A percentile compares a stretch with the other conserved stretches of the same genome.
These are phyloP conservation scores for Andrena camellia DNA, from an alignment of 2,888 invertebrate species.

Conservation along the genomic window DNA sequence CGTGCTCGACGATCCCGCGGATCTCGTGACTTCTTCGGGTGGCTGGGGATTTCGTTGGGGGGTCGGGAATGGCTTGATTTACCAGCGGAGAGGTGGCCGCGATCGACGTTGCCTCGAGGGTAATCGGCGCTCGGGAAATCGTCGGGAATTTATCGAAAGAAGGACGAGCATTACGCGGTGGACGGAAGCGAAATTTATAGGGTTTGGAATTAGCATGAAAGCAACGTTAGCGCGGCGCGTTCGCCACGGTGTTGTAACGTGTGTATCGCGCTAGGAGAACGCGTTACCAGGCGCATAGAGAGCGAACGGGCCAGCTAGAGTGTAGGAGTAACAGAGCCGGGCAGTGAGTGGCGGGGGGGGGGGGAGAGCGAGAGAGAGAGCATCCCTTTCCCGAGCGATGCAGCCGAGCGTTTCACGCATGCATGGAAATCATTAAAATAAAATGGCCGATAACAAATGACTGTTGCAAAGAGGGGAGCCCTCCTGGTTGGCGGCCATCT, in stretches of 20 bases:
- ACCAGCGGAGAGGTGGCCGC: not conserved
- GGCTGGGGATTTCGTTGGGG: not conserved
- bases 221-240: slow-evolving; percentile 69
- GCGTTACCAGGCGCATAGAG: slow-evolving; percentile 62
- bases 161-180: slow-evolving; percentile 61
- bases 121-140: slow-evolving; percentile 53
- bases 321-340: not conserved
- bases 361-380: slow-evolving; percentile 62
- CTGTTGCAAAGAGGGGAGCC: slow-evolving; percentile 83
- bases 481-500: slow-evolving; percentile 82
- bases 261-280: slow-evolving; percentile 65
- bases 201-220: slow-evolving; percentile 72
- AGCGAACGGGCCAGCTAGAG: slow-evolving; percentile 46
- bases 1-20: not conserved
- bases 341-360: slow-evolving; percentile 56
- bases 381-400: slow-evolving; percentile 78
- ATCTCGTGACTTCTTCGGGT: not conserved
- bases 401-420: slow-evolving; percentile 84
- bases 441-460: slow-evolving; percentile 85
- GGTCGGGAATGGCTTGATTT: not conserved
- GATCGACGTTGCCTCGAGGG: slow-evolving; percentile 49
- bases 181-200: slow-evolving; percentile 67
- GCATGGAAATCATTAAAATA: slow-evolving; percentile 85
- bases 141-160: slow-evolving; percentile 72
- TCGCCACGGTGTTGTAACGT: slow-evolving; percentile 39